Evolutionary conservation across 2,113 vertebrate genomes (phyloP).

Genomic region (Burhinus bistriatus): DNA sequence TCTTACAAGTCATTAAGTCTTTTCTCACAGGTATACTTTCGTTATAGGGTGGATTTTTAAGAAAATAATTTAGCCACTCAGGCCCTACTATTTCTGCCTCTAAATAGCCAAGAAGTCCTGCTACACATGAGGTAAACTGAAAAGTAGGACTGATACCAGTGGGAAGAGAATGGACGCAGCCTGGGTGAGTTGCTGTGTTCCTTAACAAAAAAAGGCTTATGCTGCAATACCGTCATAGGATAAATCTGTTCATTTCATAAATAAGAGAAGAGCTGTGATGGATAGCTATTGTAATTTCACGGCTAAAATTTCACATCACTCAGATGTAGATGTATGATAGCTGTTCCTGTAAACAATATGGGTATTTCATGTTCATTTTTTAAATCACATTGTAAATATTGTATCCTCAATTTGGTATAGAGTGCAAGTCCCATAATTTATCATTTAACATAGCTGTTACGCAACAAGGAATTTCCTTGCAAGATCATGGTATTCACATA

Average conservation of each 20-base stretch:
- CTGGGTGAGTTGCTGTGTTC: neutral
- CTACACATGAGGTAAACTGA: neutral
- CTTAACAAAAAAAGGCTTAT: neutral
- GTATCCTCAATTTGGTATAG: neutral
- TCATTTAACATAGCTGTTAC: neutral
- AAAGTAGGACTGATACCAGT: neutral
- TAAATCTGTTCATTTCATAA: neutral
- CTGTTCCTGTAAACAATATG: neutral
- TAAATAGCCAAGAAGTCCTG: conserved; percentile 4
- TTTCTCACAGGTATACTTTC: neutral
- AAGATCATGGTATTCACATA: neutral
- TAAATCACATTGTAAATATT: neutral
- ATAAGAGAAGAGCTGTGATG: neutral
- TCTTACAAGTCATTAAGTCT: neutral
- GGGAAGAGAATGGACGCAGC: neutral
- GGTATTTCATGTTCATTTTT: neutral
- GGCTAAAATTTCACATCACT: neutral
- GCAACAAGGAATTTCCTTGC: neutral
- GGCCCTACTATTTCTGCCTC: neutral
- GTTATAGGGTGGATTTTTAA: neutral
- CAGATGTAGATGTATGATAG: neutral
- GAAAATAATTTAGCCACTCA: neutral
- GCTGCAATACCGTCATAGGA: neutral
- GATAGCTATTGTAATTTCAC: neutral
- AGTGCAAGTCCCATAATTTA: neutral